Evolutionary conservation across 2,113 vertebrate species (phyloP).

Genomic region (Psittacula cyanocephala): DNA sequence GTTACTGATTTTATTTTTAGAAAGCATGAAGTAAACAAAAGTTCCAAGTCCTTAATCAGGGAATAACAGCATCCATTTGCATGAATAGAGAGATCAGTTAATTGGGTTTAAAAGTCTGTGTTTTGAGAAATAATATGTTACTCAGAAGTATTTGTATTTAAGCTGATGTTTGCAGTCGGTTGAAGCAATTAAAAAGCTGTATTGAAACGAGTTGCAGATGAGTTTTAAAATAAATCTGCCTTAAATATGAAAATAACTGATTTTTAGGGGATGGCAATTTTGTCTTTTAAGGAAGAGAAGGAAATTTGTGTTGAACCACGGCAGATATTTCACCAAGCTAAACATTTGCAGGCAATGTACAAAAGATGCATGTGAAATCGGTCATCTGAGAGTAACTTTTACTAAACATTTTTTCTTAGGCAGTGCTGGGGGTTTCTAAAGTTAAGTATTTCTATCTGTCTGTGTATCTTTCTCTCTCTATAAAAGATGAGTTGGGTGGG

Average conservation of each 20-base stretch:
- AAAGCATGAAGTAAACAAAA: not conserved
- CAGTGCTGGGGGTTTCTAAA: accelerated
- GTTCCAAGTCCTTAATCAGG: not conserved
- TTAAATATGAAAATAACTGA: not conserved
- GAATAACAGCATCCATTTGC: not conserved
- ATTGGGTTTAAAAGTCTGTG: not conserved
- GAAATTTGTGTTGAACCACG: not conserved
- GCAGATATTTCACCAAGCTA: not conserved
- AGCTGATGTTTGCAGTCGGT: accelerated
- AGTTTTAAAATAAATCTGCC: not conserved
- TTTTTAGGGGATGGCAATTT: not conserved
- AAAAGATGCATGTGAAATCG: accelerated
- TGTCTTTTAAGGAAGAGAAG: not conserved
- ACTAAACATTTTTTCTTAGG: accelerated
- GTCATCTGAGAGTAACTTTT: not conserved
- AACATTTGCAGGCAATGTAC: not conserved
- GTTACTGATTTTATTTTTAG: not conserved
- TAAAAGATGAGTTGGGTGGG: not conserved
- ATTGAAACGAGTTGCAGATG: not conserved
- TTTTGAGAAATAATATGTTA: not conserved
- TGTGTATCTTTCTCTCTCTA: not conserved
- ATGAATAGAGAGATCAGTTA: not conserved
- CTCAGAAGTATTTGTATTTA: not conserved
- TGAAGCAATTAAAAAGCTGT: not conserved
- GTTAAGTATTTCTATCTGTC: not conserved